These are phyloP conservation scores for Argyra leucocephala DNA, from an alignment of 2,888 invertebrate genomes.

Conservation along the genomic window DNA sequence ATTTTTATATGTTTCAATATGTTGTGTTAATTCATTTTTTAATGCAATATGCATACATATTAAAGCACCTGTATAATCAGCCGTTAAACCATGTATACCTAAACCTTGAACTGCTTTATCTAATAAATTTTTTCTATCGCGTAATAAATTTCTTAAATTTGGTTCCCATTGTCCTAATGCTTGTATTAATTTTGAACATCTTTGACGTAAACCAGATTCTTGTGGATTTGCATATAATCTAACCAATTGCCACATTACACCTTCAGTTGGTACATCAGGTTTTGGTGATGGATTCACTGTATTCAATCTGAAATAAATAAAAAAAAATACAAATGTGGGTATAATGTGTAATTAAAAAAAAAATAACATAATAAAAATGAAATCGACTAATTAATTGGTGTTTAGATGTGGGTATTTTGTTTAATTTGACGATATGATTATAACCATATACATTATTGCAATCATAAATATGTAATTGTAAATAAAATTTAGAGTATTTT, in stretches of 20 bases:
- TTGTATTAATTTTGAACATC: slow-evolving; percentile 52
- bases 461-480: too few relatives aligned
- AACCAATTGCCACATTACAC: slow-evolving; percentile 78
- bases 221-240: slow-evolving; percentile 55
- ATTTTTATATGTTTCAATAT: slow-evolving; percentile 76
- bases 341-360: too few relatives aligned
- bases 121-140: slow-evolving; percentile 59
- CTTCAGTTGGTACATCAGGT: slow-evolving; percentile 62
- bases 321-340: too few relatives aligned
- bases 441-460: too few relatives aligned
- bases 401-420: too few relatives aligned
- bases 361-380: too few relatives aligned
- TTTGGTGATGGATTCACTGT: slow-evolving; percentile 46
- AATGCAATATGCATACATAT: slow-evolving; percentile 74
- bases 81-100: slow-evolving; percentile 75
- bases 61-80: slow-evolving; percentile 53
- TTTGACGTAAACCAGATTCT: slow-evolving; percentile 53
- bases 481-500: too few relatives aligned
- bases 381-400: too few relatives aligned
- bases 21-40: slow-evolving; percentile 71
- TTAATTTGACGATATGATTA: too few relatives aligned
- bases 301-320: slow-evolving; percentile 34
- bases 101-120: slow-evolving; percentile 80
- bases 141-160: slow-evolving; percentile 56
- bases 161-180: slow-evolving; percentile 56